Evolutionary conservation across 1,140 invertebrate species (phyloP), one percentile per base, ranked within the genome.

Genomic region (Myzus persicae): DNA sequence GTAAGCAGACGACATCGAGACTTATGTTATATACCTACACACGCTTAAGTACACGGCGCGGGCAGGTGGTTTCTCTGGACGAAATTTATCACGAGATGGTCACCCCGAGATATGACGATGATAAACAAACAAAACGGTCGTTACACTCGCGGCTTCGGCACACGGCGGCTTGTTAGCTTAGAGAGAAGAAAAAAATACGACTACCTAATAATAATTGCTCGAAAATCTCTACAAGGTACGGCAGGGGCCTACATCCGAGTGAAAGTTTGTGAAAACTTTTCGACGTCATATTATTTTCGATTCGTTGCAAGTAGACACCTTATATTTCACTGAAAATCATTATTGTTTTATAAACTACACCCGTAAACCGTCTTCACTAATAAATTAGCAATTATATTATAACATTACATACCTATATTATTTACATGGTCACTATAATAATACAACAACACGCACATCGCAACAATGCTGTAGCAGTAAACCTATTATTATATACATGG

Each of bases 211-310:
- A 44, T 81, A 91, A 81, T 91, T 91, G 20, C 42, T 91, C 90
- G 22, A 51, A 89, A 51, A 89, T n/a, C n/a, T 89, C 6, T 9
- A 18, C n/a, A 67, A 14, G 18, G 36, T n/a, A 5, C 42, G 67
- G 6, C 1, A n/a, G 36, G 82, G 42, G 44, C 90, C 90, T 91
- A 91, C 67, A 91, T 82, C 44, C 42, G 31, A 91, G 90, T 91
- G 90, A 91, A 91, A 91, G 90, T 91, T 91, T 91, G 42, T 42
- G 90, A 91, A 91, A 91, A 91, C 87, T 89, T 89, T 11, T n/a
- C 20, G 9, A 26, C 38, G 8, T 9, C 81, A 3, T 81, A 38
- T 82, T 82, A 82, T 82, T 38, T 82, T 82, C n/a, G 20, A 82
- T 82, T 2, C 6, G 20, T 82, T 36, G 36, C 22, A 24, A 38